Base-by-base conservation (phyloP, 2,113 vertebrate genomes). In the Mionectes macconnelli region DNA sequence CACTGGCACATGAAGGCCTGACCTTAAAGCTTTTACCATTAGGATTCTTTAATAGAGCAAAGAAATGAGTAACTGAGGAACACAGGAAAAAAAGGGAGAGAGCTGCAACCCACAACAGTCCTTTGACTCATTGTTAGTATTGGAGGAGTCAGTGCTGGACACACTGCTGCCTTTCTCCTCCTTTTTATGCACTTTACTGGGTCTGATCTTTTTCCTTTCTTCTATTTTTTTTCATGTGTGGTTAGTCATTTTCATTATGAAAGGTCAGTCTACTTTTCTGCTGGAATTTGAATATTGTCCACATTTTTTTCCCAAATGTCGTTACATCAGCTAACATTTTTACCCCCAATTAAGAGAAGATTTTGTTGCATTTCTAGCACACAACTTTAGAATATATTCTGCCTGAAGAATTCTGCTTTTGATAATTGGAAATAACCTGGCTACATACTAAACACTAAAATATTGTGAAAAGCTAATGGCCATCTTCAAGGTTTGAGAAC, bases 191-290 rank as follows among this genome's bases (percentile, higher is more conserved):
- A 19, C 22, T 82, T 68, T 23, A 64, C 70, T 9, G 31, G 50
- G 14, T 40, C 31, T 91, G 55, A 50, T 68, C 2, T 21, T 76
- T 31, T 45, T 17, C 1, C 5, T 3, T 24, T 5, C 8, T 50
- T 37, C 9, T 19, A 31, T 49, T 22, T 33, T 31, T 89, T 63
- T 42, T 3, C 28, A n/a, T 56, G 47, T 18, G 35, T 63, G 44
- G 75, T 91, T 96, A 95, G 62, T 91, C 72, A 90, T 94, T 96
- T 98, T 94, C 89, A 69, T 94, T 93, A 80, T 42, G 92, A 86
- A 95, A 98, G 81, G 93, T 85, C 91, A 96, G 59, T 79, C 97
- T 96, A 53, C 86, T 84, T 59, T 97, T 97, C 91, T 96, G 33
- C 45, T 87, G 90, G 92, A 96, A 82, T 97, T 92, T 89, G 77